phyloP scores from a whole-genome alignment of 1,140 invertebrate genomes.

The Helicoverpa armigera region DNA sequence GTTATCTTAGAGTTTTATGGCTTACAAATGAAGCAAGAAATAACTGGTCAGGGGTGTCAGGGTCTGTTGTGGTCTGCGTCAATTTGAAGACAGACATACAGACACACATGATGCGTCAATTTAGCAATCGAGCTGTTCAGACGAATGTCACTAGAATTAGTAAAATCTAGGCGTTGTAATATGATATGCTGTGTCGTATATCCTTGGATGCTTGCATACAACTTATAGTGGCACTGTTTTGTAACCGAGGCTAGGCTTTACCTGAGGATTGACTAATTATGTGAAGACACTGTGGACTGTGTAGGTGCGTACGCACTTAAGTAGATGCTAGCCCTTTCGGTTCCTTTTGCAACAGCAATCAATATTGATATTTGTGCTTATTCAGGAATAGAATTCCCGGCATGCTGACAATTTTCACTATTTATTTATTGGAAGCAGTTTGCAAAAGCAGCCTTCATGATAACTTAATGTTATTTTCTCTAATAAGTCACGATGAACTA shows the following conservation, averaged over 20 bases:
- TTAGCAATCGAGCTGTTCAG: not conserved
- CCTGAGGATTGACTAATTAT: slow-evolving; percentile 26
- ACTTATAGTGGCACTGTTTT: slow-evolving; percentile 6
- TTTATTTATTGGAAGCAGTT: no score
- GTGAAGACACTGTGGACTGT: not conserved
- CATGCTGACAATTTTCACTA: no score
- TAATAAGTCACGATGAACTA: no score
- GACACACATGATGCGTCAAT: not conserved
- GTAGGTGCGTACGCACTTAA: not conserved
- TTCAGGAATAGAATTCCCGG: no score
- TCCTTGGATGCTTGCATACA: slow-evolving; percentile 6
- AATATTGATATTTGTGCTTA: not conserved
- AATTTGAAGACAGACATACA: not conserved
- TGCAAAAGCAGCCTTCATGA: no score
- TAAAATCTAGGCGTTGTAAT: not conserved
- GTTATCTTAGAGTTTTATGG: no score
- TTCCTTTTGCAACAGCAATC: not conserved
- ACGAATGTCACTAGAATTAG: not conserved
- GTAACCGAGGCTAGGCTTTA: not conserved
- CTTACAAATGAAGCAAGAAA: no score
- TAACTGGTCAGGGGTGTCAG: no score
- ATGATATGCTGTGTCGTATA: not conserved
- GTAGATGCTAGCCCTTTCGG: not conserved
- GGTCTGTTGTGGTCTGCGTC: no score
- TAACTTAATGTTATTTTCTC: no score